Conservation (phyloP, 2,888 invertebrate species). For the Heliconius aoede region DNA sequence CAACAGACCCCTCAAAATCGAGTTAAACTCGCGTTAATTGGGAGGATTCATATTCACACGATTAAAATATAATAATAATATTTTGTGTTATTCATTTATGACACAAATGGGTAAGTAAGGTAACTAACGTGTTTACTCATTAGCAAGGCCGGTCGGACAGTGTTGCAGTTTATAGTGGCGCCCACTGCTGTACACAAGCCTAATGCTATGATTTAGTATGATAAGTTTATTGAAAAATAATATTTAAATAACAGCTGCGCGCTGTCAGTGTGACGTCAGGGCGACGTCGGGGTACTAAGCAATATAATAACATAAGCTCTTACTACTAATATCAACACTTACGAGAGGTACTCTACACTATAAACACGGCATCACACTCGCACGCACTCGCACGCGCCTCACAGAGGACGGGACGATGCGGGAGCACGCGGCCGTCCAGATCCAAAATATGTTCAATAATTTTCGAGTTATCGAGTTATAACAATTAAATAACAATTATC, state of each 20-base stretch:
- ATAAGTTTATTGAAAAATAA: neutral
- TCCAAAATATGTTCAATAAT: constrained; percentile 17
- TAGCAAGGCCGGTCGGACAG: neutral
- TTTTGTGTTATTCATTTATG: constrained; percentile 3
- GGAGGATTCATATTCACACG: neutral
- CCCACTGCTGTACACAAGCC: constrained; percentile 33
- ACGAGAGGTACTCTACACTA: constrained; percentile 31
- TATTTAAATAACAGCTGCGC: neutral
- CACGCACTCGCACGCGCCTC: constrained; percentile 18
- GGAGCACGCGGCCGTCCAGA: neutral
- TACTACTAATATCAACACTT: constrained; percentile 44
- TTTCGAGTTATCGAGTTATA: constrained; percentile 17
- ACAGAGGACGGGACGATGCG: neutral
- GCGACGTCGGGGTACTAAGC: neutral
- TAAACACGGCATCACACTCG: constrained; percentile 36
- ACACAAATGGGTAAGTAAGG: neutral
- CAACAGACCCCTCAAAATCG: constrained; percentile 9
- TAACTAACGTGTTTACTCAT: constrained; percentile 2
- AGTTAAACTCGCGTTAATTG: constrained; percentile 21
- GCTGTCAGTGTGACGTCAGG: neutral
- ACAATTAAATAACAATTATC: constrained; percentile 25
- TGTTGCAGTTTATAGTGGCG: constrained; percentile 38
- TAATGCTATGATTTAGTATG: constrained; percentile 11
- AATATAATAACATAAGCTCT: constrained; percentile 17
- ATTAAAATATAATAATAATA: neutral